Evolutionary conservation across 2,113 vertebrate genomes (phyloP).

Genomic region (Crotalus helleri): DNA sequence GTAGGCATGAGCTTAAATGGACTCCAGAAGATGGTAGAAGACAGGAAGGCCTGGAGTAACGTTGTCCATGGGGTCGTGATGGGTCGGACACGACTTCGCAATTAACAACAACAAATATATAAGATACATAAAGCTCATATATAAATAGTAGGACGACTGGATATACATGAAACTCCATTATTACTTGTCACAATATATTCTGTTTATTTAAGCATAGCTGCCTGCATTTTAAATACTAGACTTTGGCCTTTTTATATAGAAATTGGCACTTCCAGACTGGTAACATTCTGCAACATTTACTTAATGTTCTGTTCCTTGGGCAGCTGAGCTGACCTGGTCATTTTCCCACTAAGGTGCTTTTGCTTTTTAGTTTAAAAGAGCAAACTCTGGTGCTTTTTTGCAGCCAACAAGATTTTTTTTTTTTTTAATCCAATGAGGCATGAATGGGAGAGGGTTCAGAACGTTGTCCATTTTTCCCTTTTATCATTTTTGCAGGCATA

Average conservation of each 20-base stretch:
- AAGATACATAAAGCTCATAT: neutral
- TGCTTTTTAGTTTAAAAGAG: neutral
- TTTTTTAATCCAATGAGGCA: neutral
- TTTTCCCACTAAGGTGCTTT: neutral
- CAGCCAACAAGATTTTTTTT: neutral
- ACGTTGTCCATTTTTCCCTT: neutral
- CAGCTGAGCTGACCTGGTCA: neutral
- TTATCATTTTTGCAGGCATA: neutral
- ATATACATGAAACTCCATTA: neutral
- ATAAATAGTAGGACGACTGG: neutral
- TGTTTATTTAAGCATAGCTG: neutral
- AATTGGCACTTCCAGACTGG: neutral
- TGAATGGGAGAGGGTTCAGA: neutral
- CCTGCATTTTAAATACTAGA: neutral
- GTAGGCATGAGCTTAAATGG: no score
- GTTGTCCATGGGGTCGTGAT: no score
- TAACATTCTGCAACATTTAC: neutral
- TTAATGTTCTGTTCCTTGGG: neutral
- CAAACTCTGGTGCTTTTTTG: neutral
- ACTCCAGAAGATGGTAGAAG: no score
- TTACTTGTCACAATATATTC: neutral
- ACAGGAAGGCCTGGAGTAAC: no score
- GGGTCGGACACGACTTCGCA: no score
- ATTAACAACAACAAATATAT: neutral
- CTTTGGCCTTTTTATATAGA: neutral